These are phyloP conservation scores for Oreochromis grahami DNA, from an alignment of 2,797 vertebrate species.

Conservation along the genomic window DNA sequence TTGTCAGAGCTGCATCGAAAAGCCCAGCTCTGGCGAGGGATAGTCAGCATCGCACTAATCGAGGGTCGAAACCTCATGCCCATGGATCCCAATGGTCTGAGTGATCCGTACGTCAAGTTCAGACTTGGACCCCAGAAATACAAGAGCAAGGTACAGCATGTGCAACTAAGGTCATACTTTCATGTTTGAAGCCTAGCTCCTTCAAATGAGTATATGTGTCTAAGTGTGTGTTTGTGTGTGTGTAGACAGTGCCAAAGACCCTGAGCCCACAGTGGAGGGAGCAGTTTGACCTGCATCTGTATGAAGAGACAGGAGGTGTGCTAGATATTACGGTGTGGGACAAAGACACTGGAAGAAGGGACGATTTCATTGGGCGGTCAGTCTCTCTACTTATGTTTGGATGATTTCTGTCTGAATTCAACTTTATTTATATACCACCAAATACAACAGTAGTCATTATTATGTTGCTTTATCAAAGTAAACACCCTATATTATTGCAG, in stretches of 20 bases:
- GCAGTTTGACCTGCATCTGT: conserved; percentile 92
- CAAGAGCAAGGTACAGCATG: conserved; percentile 84
- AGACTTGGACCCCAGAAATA: conserved; percentile 88
- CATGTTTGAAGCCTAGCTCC: neutral
- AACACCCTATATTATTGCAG: neutral
- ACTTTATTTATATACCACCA: neutral
- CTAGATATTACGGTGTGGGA: conserved; percentile 94
- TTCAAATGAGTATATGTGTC: neutral
- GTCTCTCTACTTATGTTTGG: neutral
- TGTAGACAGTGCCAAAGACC: conserved; percentile 88
- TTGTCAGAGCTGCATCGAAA: conserved; percentile 84
- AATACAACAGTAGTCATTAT: neutral
- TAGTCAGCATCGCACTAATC: conserved; percentile 86
- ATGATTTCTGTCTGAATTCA: neutral
- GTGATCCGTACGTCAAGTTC: conserved; percentile 91
- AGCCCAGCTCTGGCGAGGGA: conserved; percentile 86
- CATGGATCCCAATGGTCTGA: conserved; percentile 88
- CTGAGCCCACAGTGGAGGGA: conserved; percentile 94
- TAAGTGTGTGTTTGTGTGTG: neutral
- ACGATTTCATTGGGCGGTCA: conserved; percentile 95
- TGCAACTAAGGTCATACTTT: neutral
- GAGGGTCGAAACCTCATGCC: conserved; percentile 84
- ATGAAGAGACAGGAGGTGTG: conserved; percentile 85
- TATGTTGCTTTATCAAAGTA: neutral
- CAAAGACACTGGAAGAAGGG: conserved; percentile 86